These are phyloP conservation scores for Liodrosophila aerea DNA, from an alignment of 2,888 invertebrate genomes.

Conservation along the genomic window DNA sequence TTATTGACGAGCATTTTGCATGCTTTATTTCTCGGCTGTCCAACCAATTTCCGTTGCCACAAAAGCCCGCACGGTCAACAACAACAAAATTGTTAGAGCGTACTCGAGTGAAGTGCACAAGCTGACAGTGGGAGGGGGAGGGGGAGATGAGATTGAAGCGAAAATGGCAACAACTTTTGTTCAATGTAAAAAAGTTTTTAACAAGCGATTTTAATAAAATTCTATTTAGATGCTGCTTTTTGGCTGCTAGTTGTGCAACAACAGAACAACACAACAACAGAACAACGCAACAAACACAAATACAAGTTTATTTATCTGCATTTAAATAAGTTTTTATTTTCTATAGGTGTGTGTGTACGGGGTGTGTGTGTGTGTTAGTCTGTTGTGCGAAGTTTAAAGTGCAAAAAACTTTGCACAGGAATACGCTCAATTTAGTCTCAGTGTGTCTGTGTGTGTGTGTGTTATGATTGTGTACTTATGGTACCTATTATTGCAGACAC, in stretches of 20 bases:
- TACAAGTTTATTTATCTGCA: not conserved
- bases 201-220: conserved; percentile 78
- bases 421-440: conserved; percentile 42
- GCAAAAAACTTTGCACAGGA: conserved; percentile 35
- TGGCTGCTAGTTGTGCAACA: conserved; percentile 43
- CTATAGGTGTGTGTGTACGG: too few species aligned
- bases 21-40: conserved; percentile 69
- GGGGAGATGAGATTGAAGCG: too few species aligned
- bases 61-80: conserved; percentile 50
- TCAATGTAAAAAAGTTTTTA: conserved; percentile 54
- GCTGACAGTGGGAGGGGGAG: not conserved
- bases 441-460: conserved; percentile 16
- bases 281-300: conserved; percentile 7
- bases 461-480: conserved; percentile 23
- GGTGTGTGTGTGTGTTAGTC: conserved; percentile 13
- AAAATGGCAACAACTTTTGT: conserved; percentile 54
- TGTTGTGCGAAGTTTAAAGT: conserved; percentile 28
- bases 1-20: conserved; percentile 67
- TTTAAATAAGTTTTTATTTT: conserved; percentile 4
- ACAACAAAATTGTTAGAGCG: conserved; percentile 3
- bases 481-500: not conserved
- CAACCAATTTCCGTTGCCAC: conserved; percentile 70
- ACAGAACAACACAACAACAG: not conserved
- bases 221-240: conserved; percentile 68
- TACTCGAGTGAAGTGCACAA: not conserved